phyloP scores from a whole-genome alignment of 2,113 vertebrate species.

The Oreochromis spilurus region DNA sequence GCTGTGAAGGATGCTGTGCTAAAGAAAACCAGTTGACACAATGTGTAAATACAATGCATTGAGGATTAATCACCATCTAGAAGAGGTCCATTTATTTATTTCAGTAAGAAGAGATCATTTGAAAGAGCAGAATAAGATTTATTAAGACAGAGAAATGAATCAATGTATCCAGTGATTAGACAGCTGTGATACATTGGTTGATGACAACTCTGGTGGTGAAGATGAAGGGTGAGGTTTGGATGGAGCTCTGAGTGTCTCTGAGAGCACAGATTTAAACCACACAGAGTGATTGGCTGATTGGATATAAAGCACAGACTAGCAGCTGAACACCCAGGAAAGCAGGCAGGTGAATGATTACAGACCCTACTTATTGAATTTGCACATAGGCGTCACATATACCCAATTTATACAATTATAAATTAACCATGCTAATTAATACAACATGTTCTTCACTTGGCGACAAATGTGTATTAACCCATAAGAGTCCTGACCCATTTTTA shows the following conservation, averaged over 20 bases:
- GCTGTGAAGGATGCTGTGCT: neutral
- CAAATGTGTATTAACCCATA: neutral
- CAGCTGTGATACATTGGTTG: neutral
- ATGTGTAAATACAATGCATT: neutral
- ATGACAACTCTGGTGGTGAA: neutral
- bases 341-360: neutral
- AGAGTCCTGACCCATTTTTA: neutral
- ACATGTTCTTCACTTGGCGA: fast-evolving
- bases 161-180: neutral
- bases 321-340: neutral
- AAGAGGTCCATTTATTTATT: neutral
- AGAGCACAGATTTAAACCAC: neutral
- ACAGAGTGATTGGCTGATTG: neutral
- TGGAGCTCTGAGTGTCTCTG: neutral
- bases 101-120: neutral
- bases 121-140: neutral
- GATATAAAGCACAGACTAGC: neutral
- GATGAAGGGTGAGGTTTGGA: neutral
- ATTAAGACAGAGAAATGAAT: neutral
- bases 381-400: neutral
- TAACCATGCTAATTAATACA: neutral
- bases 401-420: fast-evolving
- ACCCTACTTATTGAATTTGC: fast-evolving
- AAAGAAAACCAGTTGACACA: neutral
- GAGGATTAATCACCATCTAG: neutral